Evolutionary conservation across 2,797 vertebrate genomes (phyloP).

Genomic region (Onychomys torridus): DNA sequence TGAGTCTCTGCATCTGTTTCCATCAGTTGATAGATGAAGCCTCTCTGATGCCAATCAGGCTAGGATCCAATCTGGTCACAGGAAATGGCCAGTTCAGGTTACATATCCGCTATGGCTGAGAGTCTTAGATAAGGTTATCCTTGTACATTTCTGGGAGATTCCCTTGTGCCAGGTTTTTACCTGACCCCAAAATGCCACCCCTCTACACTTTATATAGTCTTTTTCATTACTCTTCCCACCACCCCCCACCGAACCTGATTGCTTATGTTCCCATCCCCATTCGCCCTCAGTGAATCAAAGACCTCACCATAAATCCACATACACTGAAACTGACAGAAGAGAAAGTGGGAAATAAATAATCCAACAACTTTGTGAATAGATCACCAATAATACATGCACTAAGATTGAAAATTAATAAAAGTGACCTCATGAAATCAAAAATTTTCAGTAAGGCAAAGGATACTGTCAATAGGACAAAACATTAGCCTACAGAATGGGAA

Average conservation of each 20-base stretch:
- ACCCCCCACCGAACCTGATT: background rate
- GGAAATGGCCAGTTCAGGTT: background rate
- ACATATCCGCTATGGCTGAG: background rate
- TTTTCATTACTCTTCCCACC: background rate
- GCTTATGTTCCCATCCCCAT: background rate
- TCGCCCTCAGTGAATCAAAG: background rate
- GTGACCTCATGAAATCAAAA: background rate
- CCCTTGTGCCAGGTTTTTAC: background rate
- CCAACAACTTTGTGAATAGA: background rate
- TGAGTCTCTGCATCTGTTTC: no score
- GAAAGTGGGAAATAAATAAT: background rate
- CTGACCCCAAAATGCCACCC: background rate
- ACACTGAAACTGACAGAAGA: background rate
- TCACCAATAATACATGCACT: background rate
- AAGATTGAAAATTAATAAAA: background rate
- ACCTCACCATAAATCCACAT: background rate
- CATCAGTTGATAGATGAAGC: background rate
- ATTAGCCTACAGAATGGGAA: no score
- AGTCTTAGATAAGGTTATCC: background rate
- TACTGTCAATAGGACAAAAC: background rate
- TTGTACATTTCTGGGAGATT: background rate
- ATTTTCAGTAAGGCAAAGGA: background rate
- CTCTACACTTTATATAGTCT: background rate
- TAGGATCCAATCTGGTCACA: background rate
- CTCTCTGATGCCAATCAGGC: background rate